A percentile compares a stretch with the other conserved stretches of the same genome.
Evolutionary conservation across 2,113 vertebrate genomes (phyloP).

Genomic region (Canis aureus): DNA sequence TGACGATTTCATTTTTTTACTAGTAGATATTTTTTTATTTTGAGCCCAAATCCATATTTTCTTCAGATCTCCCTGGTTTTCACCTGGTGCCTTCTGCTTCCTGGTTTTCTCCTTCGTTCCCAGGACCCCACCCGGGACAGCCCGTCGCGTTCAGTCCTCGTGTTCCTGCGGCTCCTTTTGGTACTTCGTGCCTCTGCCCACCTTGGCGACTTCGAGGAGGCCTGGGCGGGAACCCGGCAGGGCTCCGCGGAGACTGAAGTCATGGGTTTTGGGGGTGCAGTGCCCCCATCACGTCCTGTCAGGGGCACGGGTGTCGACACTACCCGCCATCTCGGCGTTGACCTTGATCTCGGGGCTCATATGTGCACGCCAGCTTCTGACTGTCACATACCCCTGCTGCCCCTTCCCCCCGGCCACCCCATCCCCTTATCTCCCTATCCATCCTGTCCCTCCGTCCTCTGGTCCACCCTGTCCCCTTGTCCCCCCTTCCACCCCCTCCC

Average conservation of each 20-base stretch:
- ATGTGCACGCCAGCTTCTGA: fast-evolving
- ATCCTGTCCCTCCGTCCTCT: fast-evolving
- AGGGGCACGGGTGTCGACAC: fast-evolving
- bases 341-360: background rate
- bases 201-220: fast-evolving
- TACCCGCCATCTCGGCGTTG: fast-evolving
- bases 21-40: background rate
- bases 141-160: fast-evolving
- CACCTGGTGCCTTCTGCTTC: too few relatives aligned
- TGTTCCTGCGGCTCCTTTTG: background rate
- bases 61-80: background rate
- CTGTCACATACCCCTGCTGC: too few relatives aligned
- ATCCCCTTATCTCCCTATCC: fast-evolving
- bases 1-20: background rate
- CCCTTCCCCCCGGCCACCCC: background rate
- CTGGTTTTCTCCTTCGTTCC: fast-evolving
- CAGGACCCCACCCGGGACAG: background rate
- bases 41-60: fast-evolving
- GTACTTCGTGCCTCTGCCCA: fast-evolving
- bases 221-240: background rate
- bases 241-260: fast-evolving
- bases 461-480: too few relatives aligned
- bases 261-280: fast-evolving
- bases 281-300: fast-evolving
- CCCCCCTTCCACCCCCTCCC: fast-evolving